A percentile compares a stretch with the other conserved stretches of the same genome.
Evolutionary conservation across 2,113 vertebrate genomes (phyloP).

Genomic region (Alethe diademata): DNA sequence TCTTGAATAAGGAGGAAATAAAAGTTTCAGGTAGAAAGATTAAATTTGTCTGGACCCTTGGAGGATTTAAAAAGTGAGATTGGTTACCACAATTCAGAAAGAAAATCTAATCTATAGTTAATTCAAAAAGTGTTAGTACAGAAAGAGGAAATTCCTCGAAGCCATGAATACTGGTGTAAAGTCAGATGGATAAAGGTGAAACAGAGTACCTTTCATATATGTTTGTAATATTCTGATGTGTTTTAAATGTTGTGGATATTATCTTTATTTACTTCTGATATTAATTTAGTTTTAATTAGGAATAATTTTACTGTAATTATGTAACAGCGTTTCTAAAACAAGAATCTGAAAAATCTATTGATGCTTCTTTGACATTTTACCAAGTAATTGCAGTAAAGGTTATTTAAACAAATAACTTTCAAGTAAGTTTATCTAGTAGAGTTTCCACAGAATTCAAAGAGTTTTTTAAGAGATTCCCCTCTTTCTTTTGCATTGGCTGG

Average conservation of each 20-base stretch:
- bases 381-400: not conserved
- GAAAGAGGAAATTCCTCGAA: not conserved
- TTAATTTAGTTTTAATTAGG: not conserved
- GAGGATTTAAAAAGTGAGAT: not conserved
- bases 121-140: not conserved
- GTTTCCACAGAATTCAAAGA: not conserved
- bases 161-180: not conserved
- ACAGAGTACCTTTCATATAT: not conserved
- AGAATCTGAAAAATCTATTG: not conserved
- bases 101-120: slow-evolving; percentile 2
- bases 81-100: not conserved
- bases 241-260: not conserved
- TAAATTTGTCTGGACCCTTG: not conserved
- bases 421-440: not conserved
- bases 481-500: not conserved
- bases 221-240: not conserved
- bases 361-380: not conserved
- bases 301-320: not conserved
- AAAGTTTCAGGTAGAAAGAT: not conserved
- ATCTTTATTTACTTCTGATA: not conserved
- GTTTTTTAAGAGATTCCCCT: not conserved
- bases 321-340: not conserved
- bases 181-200: not conserved
- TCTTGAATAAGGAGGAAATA: not conserved
- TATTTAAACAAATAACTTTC: not conserved